Base-by-base conservation (phyloP, 2,113 vertebrate species). In the Falco punctatus region DNA sequence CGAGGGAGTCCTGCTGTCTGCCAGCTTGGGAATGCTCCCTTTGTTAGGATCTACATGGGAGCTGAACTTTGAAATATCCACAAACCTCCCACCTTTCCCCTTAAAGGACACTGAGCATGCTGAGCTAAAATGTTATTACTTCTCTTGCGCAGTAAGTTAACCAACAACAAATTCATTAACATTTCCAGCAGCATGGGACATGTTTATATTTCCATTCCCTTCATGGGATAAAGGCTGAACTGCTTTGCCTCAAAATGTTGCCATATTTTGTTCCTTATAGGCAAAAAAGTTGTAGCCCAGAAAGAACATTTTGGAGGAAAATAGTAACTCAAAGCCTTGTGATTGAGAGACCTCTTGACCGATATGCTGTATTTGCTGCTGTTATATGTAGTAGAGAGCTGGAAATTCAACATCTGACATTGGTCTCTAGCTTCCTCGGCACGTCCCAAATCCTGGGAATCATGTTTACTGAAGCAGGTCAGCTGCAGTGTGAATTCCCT, bases 51-150 rank as follows among this genome's bases (percentile, higher is more conserved):
- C 49, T 48, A 10, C 81, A 83, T 80, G 87, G 87, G 51, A 96
- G 55, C 78, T 95, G 95, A 89, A 87, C 95, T 90, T 88, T 71
- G 89, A 96, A 96, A 94, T 72, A 83, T 80, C 87, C 94, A 40
- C 74, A 91, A 92, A n/a, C 84, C 87, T 96, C 95, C 95, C 89
- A 95, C 94, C 87, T 97, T 95, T 91, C 81, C 79, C 87, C 91
- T 86, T 58, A 81, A 94, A 95, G 90, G 89, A 78, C 84, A 44
- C 66, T 7, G 55, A 89, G 86, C 83, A 52, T 57, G 90, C 91
- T 88, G 96, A 94, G 90, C 75, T 71, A 22, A 91, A 91, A 84
- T 71, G 83, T 94, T 94, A 70, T 77, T 94, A 32, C 62, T 97
- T 85, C 88, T 81, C 64, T 87, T 40, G 58, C 57, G 62, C 91